These are phyloP conservation scores for Orthonychiurus folsomi DNA, from an alignment of 2,888 invertebrate species.

Conservation along the genomic window DNA sequence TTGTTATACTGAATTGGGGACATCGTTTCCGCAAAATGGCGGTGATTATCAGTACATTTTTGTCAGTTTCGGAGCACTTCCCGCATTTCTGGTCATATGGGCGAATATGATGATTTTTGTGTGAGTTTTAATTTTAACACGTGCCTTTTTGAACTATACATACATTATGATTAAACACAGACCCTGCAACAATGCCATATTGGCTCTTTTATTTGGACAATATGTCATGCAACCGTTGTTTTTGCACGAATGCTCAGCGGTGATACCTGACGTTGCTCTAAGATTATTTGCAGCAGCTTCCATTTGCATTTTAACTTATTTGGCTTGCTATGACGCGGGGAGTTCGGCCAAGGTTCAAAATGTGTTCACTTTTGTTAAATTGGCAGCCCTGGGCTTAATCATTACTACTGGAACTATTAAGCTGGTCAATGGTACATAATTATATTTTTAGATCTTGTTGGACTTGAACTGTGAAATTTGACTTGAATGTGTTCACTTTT, in stretches of 20 bases:
- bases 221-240: constrained; percentile 35
- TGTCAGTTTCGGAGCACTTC: constrained; percentile 28
- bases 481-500: neutral
- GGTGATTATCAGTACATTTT: constrained; percentile 31
- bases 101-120: constrained; percentile 25
- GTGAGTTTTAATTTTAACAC: constrained; percentile 17
- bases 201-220: constrained; percentile 30
- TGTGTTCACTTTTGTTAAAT: constrained; percentile 32
- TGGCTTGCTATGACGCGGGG: constrained; percentile 32
- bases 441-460: no score
- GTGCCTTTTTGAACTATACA: neutral
- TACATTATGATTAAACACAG: constrained; percentile 17
- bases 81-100: constrained; percentile 34
- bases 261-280: constrained; percentile 25
- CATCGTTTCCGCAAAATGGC: constrained; percentile 31
- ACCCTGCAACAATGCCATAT: constrained; percentile 34
- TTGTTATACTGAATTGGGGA: constrained; percentile 35
- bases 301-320: constrained; percentile 25
- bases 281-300: constrained; percentile 25
- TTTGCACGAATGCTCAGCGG: constrained; percentile 20
- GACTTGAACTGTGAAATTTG: no score
- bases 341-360: constrained; percentile 27
- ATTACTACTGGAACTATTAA: constrained; percentile 24
- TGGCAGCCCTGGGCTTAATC: constrained; percentile 29
- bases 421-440: constrained; percentile 13